These are phyloP conservation scores for Harpagoxenus sublaevis DNA, from an alignment of 2,888 invertebrate genomes.

Conservation along the genomic window DNA sequence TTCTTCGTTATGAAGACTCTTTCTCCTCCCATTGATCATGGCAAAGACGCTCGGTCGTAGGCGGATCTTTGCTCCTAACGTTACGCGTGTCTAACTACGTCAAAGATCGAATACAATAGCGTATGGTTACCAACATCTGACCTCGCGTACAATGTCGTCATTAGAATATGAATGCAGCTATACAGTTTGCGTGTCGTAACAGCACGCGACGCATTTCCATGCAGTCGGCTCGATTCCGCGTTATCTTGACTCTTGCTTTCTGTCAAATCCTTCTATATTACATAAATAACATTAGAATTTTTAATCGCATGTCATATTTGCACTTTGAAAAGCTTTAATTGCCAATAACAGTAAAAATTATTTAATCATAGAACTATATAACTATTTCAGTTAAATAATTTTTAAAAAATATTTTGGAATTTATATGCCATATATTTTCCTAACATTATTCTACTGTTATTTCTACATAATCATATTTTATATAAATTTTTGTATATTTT, in stretches of 20 bases:
- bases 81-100: conserved; percentile 73
- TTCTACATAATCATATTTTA: not conserved
- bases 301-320: not conserved
- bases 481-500: not conserved
- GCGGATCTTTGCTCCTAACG: conserved; percentile 81
- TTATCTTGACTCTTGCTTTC: conserved; percentile 59
- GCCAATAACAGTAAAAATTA: not conserved
- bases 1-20: conserved; percentile 53
- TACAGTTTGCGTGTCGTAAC: conserved; percentile 66
- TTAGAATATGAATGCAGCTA: conserved; percentile 84
- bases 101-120: conserved; percentile 78
- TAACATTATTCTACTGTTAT: not conserved
- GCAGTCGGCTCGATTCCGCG: conserved; percentile 61
- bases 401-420: not conserved
- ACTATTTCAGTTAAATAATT: not conserved
- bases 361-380: not conserved
- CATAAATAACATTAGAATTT: not conserved
- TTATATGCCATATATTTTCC: not conserved
- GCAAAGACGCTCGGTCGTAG: conserved; percentile 81
- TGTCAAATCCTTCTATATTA: conserved; percentile 21
- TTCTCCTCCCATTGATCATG: conserved; percentile 42
- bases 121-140: conserved; percentile 84
- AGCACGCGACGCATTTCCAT: conserved; percentile 81
- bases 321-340: not conserved
- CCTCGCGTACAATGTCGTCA: conserved; percentile 83